These are phyloP conservation scores for Ectemnius lituratus DNA, from an alignment of 2,888 invertebrate species.

Conservation along the genomic window DNA sequence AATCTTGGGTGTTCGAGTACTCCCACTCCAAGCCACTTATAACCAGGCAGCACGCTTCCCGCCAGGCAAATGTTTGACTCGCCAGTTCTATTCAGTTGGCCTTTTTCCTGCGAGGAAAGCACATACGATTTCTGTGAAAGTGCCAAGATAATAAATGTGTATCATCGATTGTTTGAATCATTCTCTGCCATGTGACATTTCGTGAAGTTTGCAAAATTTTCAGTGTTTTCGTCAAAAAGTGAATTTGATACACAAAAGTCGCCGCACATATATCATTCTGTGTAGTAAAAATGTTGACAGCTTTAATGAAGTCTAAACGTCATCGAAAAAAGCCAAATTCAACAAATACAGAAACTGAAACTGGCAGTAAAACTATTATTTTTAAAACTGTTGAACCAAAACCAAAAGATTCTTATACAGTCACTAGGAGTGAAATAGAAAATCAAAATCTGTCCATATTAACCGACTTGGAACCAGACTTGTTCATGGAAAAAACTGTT, in stretches of 20 bases:
- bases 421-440: not conserved
- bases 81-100: not conserved
- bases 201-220: too few species aligned
- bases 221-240: too few species aligned
- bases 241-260: too few species aligned
- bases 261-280: too few species aligned
- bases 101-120: not conserved
- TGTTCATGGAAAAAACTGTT: not conserved
- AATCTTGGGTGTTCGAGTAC: conserved; percentile 36
- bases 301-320: conserved; percentile 20
- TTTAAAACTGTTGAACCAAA: too few species aligned
- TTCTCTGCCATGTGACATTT: too few species aligned
- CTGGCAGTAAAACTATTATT: too few species aligned
- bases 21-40: conserved; percentile 18
- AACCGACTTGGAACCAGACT: conserved; percentile 41
- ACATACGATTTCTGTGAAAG: conserved; percentile 1
- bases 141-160: not conserved
- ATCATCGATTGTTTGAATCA: too few species aligned
- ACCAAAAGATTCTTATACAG: too few species aligned
- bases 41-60: conserved; percentile 31
- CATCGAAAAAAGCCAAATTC: conserved; percentile 1
- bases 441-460: conserved; percentile 58
- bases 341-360: too few species aligned
- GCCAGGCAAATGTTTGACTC: conserved; percentile 5
- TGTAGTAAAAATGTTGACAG: conserved; percentile 21